Evolutionary conservation across 2,113 vertebrate species (phyloP).

Genomic region (Odontesthes bonariensis): DNA sequence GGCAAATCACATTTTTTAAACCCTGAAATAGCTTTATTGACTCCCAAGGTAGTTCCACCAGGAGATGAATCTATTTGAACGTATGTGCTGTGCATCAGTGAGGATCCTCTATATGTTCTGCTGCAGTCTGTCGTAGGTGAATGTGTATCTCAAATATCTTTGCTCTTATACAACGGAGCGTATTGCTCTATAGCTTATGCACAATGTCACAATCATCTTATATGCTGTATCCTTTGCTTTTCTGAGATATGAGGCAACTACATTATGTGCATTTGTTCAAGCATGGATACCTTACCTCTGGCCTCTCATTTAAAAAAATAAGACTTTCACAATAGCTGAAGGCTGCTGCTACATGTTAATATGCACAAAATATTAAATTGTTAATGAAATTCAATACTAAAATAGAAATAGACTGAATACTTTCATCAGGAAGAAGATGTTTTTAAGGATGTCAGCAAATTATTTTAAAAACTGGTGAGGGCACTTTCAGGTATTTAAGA

Average conservation of each 20-base stretch:
- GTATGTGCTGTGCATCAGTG: conserved; percentile 31
- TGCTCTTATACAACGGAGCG: conserved; percentile 17
- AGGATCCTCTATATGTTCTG: conserved; percentile 9
- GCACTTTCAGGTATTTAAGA: neutral
- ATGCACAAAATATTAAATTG: neutral
- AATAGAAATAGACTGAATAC: neutral
- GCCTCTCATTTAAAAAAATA: neutral
- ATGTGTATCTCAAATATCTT: conserved; percentile 24
- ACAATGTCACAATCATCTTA: conserved; percentile 28
- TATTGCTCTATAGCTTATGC: neutral
- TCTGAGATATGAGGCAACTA: neutral
- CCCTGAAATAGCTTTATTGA: conserved; percentile 44
- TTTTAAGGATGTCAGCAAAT: neutral
- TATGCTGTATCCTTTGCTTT: conserved; percentile 18
- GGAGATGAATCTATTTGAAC: conserved; percentile 34
- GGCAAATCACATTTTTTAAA: conserved; percentile 53
- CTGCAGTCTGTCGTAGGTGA: conserved; percentile 10
- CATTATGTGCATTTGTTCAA: neutral
- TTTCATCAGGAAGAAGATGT: neutral
- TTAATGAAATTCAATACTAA: neutral
- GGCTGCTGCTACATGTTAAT: neutral
- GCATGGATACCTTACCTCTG: neutral
- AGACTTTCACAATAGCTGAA: neutral
- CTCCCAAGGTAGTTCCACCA: conserved; percentile 10
- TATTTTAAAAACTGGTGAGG: neutral